Evolutionary conservation across 1,140 invertebrate genomes (phyloP).

Genomic region (Elymnias hypermnestra): DNA sequence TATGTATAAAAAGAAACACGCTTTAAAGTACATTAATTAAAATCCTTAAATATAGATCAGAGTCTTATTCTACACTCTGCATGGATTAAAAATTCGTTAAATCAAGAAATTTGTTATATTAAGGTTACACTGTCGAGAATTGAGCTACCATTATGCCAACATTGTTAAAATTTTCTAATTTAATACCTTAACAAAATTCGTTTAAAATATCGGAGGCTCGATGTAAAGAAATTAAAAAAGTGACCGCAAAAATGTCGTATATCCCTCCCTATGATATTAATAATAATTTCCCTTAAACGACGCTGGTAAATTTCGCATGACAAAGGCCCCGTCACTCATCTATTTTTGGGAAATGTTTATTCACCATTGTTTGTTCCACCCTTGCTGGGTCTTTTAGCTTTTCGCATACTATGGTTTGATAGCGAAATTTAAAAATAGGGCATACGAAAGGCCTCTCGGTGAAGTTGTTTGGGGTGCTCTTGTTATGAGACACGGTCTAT

Average conservation of each 20-base stretch:
- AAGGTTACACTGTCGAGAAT: too few relatives aligned
- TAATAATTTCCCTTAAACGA: constrained; percentile 38
- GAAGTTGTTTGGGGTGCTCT: constrained; percentile 4
- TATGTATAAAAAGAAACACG: too few relatives aligned
- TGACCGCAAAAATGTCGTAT: constrained; percentile 33
- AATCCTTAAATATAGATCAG: too few relatives aligned
- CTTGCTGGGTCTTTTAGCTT: constrained; percentile 36
- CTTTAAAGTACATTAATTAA: too few relatives aligned
- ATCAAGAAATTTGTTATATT: too few relatives aligned
- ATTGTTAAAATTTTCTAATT: too few relatives aligned
- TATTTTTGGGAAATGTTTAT: constrained; percentile 46
- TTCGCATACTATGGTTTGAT: constrained; percentile 18
- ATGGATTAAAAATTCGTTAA: too few relatives aligned
- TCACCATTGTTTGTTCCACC: constrained; percentile 40
- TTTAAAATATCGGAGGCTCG: too few relatives aligned
- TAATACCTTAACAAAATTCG: too few relatives aligned
- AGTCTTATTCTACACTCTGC: too few relatives aligned
- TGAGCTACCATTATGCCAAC: too few relatives aligned
- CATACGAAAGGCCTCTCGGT: constrained; percentile 4
- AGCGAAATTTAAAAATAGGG: constrained; percentile 21
- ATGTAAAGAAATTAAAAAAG: too few relatives aligned
- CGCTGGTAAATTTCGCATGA: constrained; percentile 45
- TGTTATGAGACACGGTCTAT: constrained; percentile 5
- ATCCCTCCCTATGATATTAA: constrained; percentile 34
- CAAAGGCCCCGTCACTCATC: constrained; percentile 55